Evolutionary conservation across 2,888 invertebrate species (phyloP), one percentile per base, ranked within the genome.

Genomic region (Lomographa bimaculata): DNA sequence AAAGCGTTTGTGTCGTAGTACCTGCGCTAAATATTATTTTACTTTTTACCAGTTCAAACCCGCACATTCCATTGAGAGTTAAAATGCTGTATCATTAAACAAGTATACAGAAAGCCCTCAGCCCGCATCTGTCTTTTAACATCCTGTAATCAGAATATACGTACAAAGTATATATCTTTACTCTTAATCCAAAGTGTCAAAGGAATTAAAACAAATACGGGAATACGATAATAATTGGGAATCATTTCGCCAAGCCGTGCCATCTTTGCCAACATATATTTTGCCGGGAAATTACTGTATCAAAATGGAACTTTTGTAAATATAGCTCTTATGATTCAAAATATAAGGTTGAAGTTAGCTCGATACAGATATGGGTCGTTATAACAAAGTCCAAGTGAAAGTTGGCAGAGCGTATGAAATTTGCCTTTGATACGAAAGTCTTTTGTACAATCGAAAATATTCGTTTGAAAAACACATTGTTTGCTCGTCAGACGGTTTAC

Each of bases 211-310:
- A 45, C 35, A 40, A 54, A 60, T 54, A 51, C 48, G 52, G 43
- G 46, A 40, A 41, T 54, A 57, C 50, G 48, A 38, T 53, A 54
- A 54, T 63, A 64, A 68, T 65, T 63, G 56, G 56, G 54, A 61
- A 63, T 64, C 57, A 59, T 60, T 62, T 52, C 50, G 53, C 38
- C 38, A 39, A 54, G 42, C 44, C 39, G 42, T 60, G 49, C 53
- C 34, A 14, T 30, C 29, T 45, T 46, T 27, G 7, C 29, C 7
- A 30, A 39, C 11, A 20, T 32, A 20, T 3, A 2, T 12, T 25
- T 26, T n/a, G n/a, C n/a, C n/a, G n/a, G n/a, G n/a, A n/a, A n/a
- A n/a, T n/a, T n/a, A n/a, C n/a, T n/a, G n/a, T n/a, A n/a, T n/a
- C n/a, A n/a, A n/a, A n/a, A n/a, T n/a, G n/a, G n/a, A n/a, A n/a